These are phyloP conservation scores for Rattus norvegicus DNA, from an alignment of 2,113 vertebrate genomes.

Conservation along the genomic window DNA sequence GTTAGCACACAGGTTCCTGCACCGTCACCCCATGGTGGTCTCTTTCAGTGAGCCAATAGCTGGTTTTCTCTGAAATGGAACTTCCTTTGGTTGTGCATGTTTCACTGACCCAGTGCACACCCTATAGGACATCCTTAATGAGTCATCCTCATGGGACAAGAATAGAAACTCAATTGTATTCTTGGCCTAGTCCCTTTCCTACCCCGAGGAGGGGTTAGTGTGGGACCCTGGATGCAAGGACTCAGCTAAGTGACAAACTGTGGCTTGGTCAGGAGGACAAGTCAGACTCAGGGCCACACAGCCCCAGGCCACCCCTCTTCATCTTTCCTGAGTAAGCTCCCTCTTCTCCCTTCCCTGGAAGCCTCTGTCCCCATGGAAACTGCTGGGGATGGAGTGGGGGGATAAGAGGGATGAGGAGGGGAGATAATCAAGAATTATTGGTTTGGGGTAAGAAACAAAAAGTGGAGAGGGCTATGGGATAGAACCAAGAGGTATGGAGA, in stretches of 20 bases:
- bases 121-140: not conserved
- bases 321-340: not conserved
- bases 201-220: not conserved
- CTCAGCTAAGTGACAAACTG: not conserved
- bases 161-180: not conserved
- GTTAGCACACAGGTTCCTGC: not conserved
- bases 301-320: not conserved
- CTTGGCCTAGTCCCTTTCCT: not conserved
- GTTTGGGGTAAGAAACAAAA: conserved; percentile 30
- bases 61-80: not conserved
- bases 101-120: not conserved
- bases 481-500: not conserved
- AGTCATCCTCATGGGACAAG: not conserved
- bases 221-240: not conserved
- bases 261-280: not conserved
- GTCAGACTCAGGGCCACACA: too few species aligned
- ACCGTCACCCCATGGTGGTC: not conserved
- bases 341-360: not conserved
- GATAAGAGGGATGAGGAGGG: conserved; percentile 22
- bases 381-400: not conserved
- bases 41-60: not conserved
- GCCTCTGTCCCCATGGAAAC: conserved; percentile 74
- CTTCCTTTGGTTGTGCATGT: not conserved
- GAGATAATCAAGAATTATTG: conserved; percentile 68
- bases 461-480: conserved; percentile 7